phyloP scores from a whole-genome alignment of 23 tunicate genomes.

The Aplidium turbinatum region DNA sequence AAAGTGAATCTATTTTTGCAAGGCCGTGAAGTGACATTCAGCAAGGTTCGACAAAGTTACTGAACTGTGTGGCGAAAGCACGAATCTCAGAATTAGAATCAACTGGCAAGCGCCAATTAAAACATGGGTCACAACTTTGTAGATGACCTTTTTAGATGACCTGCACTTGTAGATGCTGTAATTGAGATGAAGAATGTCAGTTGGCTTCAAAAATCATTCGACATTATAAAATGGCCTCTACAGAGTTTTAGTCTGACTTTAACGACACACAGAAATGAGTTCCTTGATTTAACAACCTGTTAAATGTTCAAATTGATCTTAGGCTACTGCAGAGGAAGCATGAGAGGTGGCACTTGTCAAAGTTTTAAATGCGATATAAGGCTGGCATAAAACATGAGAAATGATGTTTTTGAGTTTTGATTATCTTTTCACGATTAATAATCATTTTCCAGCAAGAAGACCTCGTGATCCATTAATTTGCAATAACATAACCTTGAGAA shows the following conservation, averaged over 20 bases:
- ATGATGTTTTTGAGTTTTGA: conserved; percentile 22
- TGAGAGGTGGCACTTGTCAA: conserved; percentile 7
- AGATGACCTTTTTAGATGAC: no score
- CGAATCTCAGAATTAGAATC: no score
- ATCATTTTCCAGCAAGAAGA: not conserved
- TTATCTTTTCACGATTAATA: conserved; percentile 21
- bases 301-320: conserved; percentile 16
- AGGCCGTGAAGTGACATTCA: not conserved
- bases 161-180: no score
- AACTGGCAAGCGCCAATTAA: conserved; percentile 11
- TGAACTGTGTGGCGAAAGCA: not conserved
- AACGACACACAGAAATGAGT: conserved; percentile 4
- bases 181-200: no score
- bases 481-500: not conserved
- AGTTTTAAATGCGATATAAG: conserved; percentile 22
- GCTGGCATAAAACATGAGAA: conserved; percentile 11
- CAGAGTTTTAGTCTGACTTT: conserved; percentile 22
- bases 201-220: no score
- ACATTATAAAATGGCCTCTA: conserved; percentile 10
- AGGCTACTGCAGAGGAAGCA: conserved; percentile 35
- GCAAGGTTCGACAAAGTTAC: not conserved
- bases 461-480: not conserved
- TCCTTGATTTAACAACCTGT: conserved; percentile 17
- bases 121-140: conserved; percentile 2
- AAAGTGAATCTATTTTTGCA: conserved; percentile 16